These are phyloP conservation scores for Apodemus agrarius DNA, from an alignment of 2,797 vertebrate species.

Conservation along the genomic window DNA sequence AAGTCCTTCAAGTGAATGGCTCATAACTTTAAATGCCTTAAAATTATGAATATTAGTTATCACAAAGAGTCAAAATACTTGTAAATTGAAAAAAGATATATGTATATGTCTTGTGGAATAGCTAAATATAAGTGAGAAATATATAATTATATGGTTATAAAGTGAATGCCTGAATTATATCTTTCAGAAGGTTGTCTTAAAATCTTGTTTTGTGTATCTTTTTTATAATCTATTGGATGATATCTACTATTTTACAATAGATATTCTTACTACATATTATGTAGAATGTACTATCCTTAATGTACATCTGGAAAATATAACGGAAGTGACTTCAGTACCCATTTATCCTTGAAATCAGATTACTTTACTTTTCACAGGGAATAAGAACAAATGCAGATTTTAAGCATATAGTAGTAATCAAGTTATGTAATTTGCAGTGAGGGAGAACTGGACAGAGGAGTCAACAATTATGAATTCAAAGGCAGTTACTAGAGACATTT, in stretches of 20 bases:
- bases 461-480: not conserved
- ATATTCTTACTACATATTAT: not conserved
- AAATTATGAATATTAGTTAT: not conserved
- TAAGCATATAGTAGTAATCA: not conserved
- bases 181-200: not conserved
- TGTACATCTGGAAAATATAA: not conserved
- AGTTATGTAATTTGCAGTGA: not conserved
- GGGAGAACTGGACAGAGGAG: too few species aligned
- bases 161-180: not conserved
- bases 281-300: not conserved
- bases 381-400: not conserved
- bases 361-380: not conserved
- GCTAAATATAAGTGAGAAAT: not conserved
- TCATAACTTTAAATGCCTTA: not conserved
- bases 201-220: not conserved
- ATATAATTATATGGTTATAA: not conserved
- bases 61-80: not conserved
- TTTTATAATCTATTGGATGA: not conserved
- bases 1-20: not conserved
- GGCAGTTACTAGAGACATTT: not conserved
- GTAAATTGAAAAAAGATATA: not conserved
- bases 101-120: not conserved
- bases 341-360: not conserved
- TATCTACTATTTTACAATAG: not conserved
- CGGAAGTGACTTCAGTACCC: not conserved